Base-by-base conservation (phyloP, 2,888 invertebrate genomes). In the Drosophila hawaiiensis region DNA sequence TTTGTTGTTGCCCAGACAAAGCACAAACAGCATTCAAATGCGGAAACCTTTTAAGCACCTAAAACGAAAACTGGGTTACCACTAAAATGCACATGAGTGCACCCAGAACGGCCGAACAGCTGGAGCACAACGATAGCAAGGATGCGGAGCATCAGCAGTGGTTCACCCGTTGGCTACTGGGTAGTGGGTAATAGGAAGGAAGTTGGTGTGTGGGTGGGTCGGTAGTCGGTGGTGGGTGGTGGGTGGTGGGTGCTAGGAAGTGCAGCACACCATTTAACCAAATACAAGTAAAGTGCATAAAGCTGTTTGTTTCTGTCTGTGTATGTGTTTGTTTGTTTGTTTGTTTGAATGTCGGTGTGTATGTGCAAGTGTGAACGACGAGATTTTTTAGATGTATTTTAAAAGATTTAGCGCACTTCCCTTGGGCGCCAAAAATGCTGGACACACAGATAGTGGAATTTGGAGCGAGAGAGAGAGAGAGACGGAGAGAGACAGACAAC, bases 21-120 rank as follows among this genome's bases (percentile, higher is more conserved):
- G 72, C 52, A 47, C 59, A 79, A 76, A 63, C 59, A 71, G 73
- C 78, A 78, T 78, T 78, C 80, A 76, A 78, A 78, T 78, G 79
- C 63, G 76, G 78, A 80, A 87, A 84, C 87, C 87, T 82, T 87
- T 87, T 87, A 87, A 83, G 76, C 78, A 87, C 81, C 78, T 78
- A 64, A 68, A 84, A 63, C 61, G 85, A 85, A 84, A 84, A 88
- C 84, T 84, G 88, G 88, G 88, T 85, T 84, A 85, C 88, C 88
- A 80, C 85, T 83, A 79, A 85, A 84, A 83, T 84, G 85, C 88
- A 88, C 85, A 82, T 78, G 78, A 78, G 76, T 79, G 78, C 80
- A 79, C 60, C 73, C 47, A 47, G 33, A 67, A 76, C 73, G 75
- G 50, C 76, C 62, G 65, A 49, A 53, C 66, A 73, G 63, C 73